phyloP scores from a whole-genome alignment of 2,113 vertebrate genomes.

The Mormoops blainvillei region DNA sequence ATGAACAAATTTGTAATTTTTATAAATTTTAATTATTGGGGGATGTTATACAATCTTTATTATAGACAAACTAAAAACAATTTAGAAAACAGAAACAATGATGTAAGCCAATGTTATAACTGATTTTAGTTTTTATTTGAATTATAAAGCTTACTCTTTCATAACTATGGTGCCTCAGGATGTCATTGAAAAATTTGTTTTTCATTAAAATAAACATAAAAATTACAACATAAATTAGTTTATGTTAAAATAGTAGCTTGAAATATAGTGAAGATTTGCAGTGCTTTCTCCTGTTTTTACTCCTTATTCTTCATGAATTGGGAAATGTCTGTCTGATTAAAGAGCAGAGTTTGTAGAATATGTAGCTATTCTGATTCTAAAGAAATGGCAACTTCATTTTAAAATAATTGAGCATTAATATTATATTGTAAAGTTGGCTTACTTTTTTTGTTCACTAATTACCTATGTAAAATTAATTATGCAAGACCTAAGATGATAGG shows the following conservation, averaged over 20 bases:
- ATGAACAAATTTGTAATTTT: background rate
- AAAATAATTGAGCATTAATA: background rate
- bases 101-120: background rate
- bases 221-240: background rate
- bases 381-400: background rate
- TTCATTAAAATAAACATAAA: background rate
- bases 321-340: background rate
- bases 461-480: background rate
- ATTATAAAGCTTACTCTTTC: background rate
- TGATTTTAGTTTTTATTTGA: background rate
- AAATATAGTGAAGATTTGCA: background rate
- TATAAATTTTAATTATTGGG: background rate
- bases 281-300: background rate
- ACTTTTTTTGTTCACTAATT: background rate
- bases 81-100: background rate
- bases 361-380: background rate
- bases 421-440: background rate
- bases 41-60: background rate
- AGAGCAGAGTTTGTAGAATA: background rate
- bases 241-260: background rate
- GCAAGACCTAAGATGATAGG: background rate
- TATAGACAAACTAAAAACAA: background rate
- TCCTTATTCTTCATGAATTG: background rate
- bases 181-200: background rate
- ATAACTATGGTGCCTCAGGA: background rate